phyloP scores from a whole-genome alignment of 2,888 invertebrate genomes.

The Ochropacha duplaris region DNA sequence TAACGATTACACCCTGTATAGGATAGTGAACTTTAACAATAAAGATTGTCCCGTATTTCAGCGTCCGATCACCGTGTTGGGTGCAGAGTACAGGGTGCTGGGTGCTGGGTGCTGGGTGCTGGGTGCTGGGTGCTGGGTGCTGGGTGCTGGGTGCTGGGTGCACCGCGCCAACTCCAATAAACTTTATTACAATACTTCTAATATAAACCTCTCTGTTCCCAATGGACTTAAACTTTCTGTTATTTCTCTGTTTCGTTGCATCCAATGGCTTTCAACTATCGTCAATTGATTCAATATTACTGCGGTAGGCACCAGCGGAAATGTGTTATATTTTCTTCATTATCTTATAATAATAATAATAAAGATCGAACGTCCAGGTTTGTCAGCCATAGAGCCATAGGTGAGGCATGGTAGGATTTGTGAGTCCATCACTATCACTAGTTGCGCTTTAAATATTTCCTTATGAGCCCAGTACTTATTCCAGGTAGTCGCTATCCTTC shows the following conservation, averaged over 20 bases:
- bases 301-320: background rate
- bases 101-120: background rate
- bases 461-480: no score
- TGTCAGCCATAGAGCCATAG: no score
- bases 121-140: conserved; percentile 7
- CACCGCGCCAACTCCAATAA: conserved; percentile 10
- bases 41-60: background rate
- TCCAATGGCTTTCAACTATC: background rate
- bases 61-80: background rate
- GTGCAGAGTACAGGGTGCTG: background rate
- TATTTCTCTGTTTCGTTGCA: background rate
- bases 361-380: no score
- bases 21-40: no score
- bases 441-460: no score
- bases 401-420: no score
- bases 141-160: conserved; percentile 4
- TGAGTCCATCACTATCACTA: no score
- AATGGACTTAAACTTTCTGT: background rate
- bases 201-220: conserved; percentile 10
- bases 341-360: background rate
- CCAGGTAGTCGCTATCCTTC: no score
- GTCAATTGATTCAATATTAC: background rate
- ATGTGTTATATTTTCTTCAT: no score
- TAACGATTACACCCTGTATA: no score
- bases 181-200: conserved; percentile 8